phyloP scores from a whole-genome alignment of 2,113 vertebrate genomes.

The Sigmodon hispidus region DNA sequence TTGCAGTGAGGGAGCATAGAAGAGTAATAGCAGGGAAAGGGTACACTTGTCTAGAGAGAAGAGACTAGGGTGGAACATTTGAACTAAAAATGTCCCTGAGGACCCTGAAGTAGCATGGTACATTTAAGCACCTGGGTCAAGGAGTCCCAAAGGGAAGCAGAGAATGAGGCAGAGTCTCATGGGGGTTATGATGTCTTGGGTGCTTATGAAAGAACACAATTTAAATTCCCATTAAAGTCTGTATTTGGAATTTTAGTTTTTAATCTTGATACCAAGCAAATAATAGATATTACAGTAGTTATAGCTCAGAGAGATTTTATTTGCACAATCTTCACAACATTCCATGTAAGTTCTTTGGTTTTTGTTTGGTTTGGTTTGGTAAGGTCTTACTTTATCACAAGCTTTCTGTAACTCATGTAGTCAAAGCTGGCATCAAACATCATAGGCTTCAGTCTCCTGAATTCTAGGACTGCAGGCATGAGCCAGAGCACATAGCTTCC shows the following conservation, averaged over 20 bases:
- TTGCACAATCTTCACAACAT: slow-evolving; percentile 34
- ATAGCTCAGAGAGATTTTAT: not conserved
- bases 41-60: not conserved
- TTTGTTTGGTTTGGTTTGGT: not conserved
- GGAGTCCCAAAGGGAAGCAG: not conserved
- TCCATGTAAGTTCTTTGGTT: not conserved
- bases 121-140: not conserved
- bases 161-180: not conserved
- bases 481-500: not conserved
- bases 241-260: slow-evolving; percentile 39
- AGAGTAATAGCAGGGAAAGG: not conserved
- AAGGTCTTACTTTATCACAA: not conserved
- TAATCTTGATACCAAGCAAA: not conserved
- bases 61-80: not conserved
- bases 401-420: not conserved
- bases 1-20: not conserved
- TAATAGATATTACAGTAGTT: not conserved
- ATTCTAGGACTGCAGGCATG: not conserved
- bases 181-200: not conserved
- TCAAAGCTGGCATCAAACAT: not conserved
- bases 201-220: slow-evolving; percentile 32
- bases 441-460: not conserved
- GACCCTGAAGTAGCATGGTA: not conserved
- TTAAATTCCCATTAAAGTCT: not conserved
- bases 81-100: not conserved